These are phyloP conservation scores for Hippopotamus amphibius DNA, from an alignment of 2,113 vertebrate genomes.

Conservation along the genomic window DNA sequence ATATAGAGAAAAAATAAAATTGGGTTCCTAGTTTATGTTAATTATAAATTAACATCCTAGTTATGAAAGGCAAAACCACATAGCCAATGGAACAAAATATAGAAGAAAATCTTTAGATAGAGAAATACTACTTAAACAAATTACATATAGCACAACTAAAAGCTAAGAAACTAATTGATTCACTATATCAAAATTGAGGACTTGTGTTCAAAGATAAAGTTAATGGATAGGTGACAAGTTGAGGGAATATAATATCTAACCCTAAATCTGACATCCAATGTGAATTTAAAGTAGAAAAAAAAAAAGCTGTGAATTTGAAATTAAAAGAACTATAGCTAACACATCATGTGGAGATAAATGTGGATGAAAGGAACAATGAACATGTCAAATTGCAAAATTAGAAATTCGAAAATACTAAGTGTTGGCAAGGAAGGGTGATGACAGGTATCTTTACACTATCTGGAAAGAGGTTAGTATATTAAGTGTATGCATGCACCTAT, in stretches of 20 bases:
- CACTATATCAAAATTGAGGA: background rate
- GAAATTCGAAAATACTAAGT: slow-evolving; percentile 8
- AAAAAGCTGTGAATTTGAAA: background rate
- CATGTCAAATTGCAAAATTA: background rate
- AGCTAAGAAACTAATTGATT: background rate
- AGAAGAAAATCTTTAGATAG: background rate
- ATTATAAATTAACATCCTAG: background rate
- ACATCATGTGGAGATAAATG: background rate
- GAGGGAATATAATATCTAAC: background rate
- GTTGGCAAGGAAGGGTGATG: background rate
- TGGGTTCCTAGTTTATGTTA: background rate
- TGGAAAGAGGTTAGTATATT: background rate
- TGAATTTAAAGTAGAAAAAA: background rate
- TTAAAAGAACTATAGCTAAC: background rate
- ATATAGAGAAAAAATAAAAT: background rate
- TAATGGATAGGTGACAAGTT: background rate
- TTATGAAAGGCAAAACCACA: background rate
- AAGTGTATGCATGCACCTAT: background rate
- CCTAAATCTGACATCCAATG: background rate
- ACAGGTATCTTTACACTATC: background rate
- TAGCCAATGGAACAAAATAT: background rate
- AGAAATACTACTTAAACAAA: background rate
- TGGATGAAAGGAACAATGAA: background rate
- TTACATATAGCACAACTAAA: background rate
- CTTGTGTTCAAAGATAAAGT: background rate